Evolutionary conservation across 2,888 invertebrate species (phyloP).

Genomic region (Meghimatium bilineatum): DNA sequence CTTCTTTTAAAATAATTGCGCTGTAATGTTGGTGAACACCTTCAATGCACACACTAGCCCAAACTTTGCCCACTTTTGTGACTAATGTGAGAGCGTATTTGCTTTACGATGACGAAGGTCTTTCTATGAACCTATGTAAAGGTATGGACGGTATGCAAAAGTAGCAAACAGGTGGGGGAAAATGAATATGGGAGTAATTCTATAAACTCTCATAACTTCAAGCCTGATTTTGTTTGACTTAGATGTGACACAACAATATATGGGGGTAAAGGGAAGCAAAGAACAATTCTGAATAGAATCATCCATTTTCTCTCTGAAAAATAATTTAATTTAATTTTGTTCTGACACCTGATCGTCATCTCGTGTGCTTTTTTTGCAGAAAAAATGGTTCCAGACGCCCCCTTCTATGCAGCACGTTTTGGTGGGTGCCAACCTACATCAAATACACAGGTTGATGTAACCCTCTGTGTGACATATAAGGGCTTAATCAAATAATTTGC

Average conservation of each 20-base stretch:
- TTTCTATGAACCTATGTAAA: neutral
- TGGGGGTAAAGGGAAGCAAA: neutral
- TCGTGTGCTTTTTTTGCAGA: neutral
- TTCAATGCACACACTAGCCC: constrained; percentile 12
- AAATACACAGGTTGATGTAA: neutral
- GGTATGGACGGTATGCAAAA: neutral
- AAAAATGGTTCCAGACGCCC: neutral
- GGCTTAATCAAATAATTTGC: constrained; percentile 26
- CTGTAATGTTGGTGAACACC: constrained; percentile 20
- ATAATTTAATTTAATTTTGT: neutral
- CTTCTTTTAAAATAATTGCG: neutral
- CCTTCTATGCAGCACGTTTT: neutral
- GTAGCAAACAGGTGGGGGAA: neutral
- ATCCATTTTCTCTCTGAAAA: neutral
- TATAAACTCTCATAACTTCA: neutral
- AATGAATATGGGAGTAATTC: neutral
- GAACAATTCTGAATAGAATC: neutral
- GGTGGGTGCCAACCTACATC: neutral
- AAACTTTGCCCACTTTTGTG: constrained; percentile 8
- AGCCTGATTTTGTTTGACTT: neutral
- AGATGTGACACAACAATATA: neutral
- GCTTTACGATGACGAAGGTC: constrained; percentile 24
- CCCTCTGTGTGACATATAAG: neutral
- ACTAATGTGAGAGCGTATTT: constrained; percentile 16
- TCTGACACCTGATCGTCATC: neutral